Base-by-base conservation (phyloP, 2,888 invertebrate species). In the Epinotia bilunana region DNA sequence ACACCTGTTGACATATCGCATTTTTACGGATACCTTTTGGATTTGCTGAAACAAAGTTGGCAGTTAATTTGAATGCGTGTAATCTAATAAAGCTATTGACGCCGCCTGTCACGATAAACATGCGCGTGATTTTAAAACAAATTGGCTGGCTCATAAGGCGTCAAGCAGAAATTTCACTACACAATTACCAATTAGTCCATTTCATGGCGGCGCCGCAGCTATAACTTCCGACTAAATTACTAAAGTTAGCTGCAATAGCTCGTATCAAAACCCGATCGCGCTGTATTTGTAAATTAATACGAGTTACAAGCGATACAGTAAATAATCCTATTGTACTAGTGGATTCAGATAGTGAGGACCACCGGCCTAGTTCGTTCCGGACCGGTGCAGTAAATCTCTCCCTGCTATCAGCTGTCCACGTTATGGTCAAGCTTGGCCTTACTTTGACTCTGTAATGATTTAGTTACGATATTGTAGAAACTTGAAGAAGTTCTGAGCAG, bases 321-420 rank as follows among this genome's bases (percentile, higher is more conserved):
- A 49, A 64, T 49, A 62, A 49, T n/a, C 49, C 20, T 63, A 63
- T 64, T 49, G 63, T 33, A 16, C 12, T 53, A 49, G 64, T 28
- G 18, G 12, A 55, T 33, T 55, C 33, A 55, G 67, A 43, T 62
- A 63, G 62, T n/a, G 43, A 43, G 53, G 72, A 72, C 72, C 72
- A 72, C 72, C 72, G 57, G 71, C 33, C 62, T 55, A 57, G 64
- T 46, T 55, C 49, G 23, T 23, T 3, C 23, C n/a, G n/a, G 23
- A 49, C 60, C 13, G n/a, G 67, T 1, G 61, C 61, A 60, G 49
- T 73, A 73, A 67, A 73, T 73, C 73, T 68, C 23, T 28, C 11
- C 39, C 46, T 49, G 67, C 73, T 73, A 73, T 73, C 73, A 68
- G 67, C 67, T 61, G 73, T 68, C 73, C 55, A 23, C 58, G 61